Evolutionary conservation across 2,797 vertebrate species (phyloP).

Genomic region (Megaceryle alcyon): DNA sequence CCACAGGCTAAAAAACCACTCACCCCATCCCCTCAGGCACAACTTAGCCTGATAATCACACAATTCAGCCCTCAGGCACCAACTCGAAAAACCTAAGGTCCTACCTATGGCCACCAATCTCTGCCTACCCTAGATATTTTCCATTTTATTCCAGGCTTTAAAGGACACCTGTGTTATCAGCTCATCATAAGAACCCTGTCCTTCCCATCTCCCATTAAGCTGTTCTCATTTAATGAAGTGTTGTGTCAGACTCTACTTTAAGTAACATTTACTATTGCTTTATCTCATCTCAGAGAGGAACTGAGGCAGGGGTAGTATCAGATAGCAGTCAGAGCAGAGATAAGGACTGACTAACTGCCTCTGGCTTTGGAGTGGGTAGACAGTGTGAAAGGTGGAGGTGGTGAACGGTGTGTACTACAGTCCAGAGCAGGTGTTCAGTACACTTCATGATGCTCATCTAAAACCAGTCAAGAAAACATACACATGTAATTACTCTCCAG

Average conservation of each 20-base stretch:
- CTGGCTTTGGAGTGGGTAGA: not conserved
- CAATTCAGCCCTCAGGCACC: not conserved
- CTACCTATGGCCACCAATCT: not conserved
- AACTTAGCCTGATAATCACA: not conserved
- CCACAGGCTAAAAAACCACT: not conserved
- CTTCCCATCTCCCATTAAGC: not conserved
- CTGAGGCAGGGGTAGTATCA: not conserved
- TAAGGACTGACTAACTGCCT: not conserved
- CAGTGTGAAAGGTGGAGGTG: not conserved
- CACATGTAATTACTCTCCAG: not conserved
- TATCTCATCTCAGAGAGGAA: not conserved
- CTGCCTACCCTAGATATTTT: not conserved
- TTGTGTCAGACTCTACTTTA: not conserved
- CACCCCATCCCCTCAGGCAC: not conserved
- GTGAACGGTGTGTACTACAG: not conserved
- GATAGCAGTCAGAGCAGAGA: not conserved
- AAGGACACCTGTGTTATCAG: no score
- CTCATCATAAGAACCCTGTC: accelerated
- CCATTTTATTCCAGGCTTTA: not conserved
- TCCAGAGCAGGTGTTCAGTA: not conserved
- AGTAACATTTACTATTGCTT: not conserved
- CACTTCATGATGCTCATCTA: not conserved
- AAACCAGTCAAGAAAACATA: not conserved
- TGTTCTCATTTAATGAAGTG: accelerated
- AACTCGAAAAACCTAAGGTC: not conserved